phyloP scores from a whole-genome alignment of 2,888 invertebrate species.

The Pheosia tremula region DNA sequence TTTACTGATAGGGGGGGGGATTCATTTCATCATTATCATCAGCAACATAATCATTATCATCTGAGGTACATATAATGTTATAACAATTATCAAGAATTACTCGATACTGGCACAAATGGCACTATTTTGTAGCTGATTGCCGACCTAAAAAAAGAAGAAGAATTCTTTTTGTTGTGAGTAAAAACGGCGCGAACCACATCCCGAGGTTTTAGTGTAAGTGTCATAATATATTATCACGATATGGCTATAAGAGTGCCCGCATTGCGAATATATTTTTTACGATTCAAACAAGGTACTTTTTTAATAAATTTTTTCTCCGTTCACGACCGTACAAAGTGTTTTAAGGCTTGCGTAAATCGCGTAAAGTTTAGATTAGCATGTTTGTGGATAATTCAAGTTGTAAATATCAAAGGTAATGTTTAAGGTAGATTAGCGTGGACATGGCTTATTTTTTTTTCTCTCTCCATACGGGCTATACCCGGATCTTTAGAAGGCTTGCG shows the following conservation, averaged over 20 bases:
- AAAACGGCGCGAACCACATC: background rate
- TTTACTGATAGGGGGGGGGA: too few species aligned
- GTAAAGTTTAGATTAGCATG: background rate
- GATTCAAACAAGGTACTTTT: background rate
- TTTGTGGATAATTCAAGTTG: background rate
- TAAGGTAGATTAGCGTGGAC: background rate
- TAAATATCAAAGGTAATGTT: background rate
- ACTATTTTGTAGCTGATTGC: too few species aligned
- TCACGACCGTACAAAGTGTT: background rate
- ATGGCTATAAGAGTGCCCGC: background rate
- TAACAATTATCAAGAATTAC: too few species aligned
- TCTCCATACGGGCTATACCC: too few species aligned
- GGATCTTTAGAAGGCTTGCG: too few species aligned
- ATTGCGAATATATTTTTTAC: slow-evolving; percentile 1
- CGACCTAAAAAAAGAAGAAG: too few species aligned
- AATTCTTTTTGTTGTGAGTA: too few species aligned
- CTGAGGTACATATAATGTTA: too few species aligned
- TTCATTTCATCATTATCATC: too few species aligned
- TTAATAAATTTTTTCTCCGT: background rate
- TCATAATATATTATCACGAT: background rate
- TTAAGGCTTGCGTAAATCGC: background rate
- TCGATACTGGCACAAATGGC: too few species aligned
- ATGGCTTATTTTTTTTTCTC: background rate
- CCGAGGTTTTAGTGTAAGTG: background rate
- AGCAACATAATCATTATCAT: too few species aligned